phyloP scores from a whole-genome alignment of 2,888 invertebrate genomes.

The Diogma glabrata region DNA sequence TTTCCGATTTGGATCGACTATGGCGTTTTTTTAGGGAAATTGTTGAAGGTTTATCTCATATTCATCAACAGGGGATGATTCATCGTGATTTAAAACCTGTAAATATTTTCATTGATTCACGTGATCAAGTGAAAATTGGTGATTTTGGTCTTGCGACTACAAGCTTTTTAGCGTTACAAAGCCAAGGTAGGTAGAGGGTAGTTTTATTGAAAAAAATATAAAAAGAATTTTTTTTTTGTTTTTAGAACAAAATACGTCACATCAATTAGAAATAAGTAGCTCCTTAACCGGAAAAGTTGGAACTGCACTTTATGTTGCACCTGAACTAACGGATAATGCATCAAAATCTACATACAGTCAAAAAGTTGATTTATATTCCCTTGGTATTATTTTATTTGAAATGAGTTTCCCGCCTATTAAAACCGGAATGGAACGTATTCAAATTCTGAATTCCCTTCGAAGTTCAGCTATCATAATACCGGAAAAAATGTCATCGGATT shows the following conservation, averaged over 20 bases:
- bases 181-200: conserved; percentile 22
- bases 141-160: conserved; percentile 89
- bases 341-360: conserved; percentile 64
- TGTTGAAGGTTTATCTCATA: conserved; percentile 69
- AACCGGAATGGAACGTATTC: conserved; percentile 75
- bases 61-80: conserved; percentile 78
- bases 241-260: conserved; percentile 7
- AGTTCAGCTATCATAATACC: conserved; percentile 54
- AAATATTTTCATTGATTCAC: conserved; percentile 83
- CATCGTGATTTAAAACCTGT: conserved; percentile 69
- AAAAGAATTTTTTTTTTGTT: background rate
- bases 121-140: conserved; percentile 84
- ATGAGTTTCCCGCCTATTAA: conserved; percentile 66
- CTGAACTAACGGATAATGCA: conserved; percentile 58
- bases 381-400: conserved; percentile 82
- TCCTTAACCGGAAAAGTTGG: conserved; percentile 65
- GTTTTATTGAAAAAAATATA: background rate
- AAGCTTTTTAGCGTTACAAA: conserved; percentile 40
- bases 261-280: conserved; percentile 11
- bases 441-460: conserved; percentile 56
- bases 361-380: conserved; percentile 68
- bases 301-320: conserved; percentile 82
- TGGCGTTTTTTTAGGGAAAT: conserved; percentile 74
- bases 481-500: conserved; percentile 39
- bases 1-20: conserved; percentile 1